Evolutionary conservation across 2,888 invertebrate genomes (phyloP).

Genomic region (Spatulosminthurus flaviceps): DNA sequence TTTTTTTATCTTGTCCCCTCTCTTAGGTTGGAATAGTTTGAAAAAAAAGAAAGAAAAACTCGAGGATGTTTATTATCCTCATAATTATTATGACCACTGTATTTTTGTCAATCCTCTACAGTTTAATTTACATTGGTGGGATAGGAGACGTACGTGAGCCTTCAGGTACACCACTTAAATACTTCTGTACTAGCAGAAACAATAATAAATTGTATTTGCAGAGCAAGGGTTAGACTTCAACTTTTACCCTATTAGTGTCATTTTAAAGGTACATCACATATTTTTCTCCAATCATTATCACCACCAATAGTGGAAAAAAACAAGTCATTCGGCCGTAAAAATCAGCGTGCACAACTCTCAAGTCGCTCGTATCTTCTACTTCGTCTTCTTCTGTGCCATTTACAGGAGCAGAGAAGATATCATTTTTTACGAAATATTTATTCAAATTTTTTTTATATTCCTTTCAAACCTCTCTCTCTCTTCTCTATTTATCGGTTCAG

Average conservation of each 20-base stretch:
- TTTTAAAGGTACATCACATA: conserved; percentile 8
- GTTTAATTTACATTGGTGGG: no score
- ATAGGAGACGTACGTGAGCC: no score
- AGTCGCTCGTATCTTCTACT: background rate
- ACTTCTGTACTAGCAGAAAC: no score
- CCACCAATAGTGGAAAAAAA: conserved; percentile 13
- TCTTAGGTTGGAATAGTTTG: no score
- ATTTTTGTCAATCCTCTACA: background rate
- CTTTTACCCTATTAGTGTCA: conserved; percentile 18
- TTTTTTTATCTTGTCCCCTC: background rate
- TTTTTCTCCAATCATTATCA: conserved; percentile 13
- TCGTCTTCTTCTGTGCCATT: no score
- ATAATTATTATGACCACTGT: background rate
- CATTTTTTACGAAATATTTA: background rate
- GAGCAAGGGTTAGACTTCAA: background rate
- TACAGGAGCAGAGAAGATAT: background rate
- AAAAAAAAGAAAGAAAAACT: no score
- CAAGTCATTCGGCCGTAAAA: conserved; percentile 9
- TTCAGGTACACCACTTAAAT: no score
- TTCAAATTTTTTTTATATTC: background rate
- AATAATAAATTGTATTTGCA: background rate
- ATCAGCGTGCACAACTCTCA: conserved; percentile 3
- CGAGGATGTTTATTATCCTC: background rate
- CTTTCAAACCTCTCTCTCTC: background rate
- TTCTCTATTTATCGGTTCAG: background rate